Percentiles rank a stretch among this genome's conserved stretches.
Evolutionary conservation across 2,797 vertebrate species (phyloP).

Genomic region (Cottoperca gobio): DNA sequence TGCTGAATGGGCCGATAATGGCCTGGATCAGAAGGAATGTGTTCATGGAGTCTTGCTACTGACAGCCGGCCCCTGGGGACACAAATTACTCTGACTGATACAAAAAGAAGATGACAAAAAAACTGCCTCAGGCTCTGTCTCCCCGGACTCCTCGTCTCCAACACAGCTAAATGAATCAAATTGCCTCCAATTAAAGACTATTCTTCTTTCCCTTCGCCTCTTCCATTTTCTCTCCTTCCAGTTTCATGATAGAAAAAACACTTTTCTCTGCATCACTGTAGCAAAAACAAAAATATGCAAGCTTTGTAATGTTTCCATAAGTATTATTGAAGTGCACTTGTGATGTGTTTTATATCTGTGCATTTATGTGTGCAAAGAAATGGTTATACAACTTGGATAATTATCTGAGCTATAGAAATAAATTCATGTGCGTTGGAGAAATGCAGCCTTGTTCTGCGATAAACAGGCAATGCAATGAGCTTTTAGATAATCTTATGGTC

Average conservation of each 20-base stretch:
- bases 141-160: conserved; percentile 82
- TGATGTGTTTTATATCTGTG: conserved; percentile 24
- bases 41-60: conserved; percentile 82
- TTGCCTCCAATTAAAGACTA: conserved; percentile 83
- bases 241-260: conserved; percentile 57
- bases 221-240: conserved; percentile 50
- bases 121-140: conserved; percentile 73
- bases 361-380: conserved; percentile 15
- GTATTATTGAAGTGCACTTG: conserved; percentile 17
- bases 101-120: conserved; percentile 85
- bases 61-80: conserved; percentile 82
- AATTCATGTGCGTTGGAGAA: conserved; percentile 18
- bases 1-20: conserved; percentile 82
- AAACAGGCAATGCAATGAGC: background rate
- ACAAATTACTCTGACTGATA: conserved; percentile 82
- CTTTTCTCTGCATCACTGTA: conserved; percentile 36
- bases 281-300: conserved; percentile 31
- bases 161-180: conserved; percentile 81
- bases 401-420: conserved; percentile 11
- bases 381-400: conserved; percentile 6
- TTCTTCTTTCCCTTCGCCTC: conserved; percentile 63
- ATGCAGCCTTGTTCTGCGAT: conserved; percentile 24
- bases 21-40: conserved; percentile 82
- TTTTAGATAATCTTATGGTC: conserved; percentile 8
- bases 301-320: conserved; percentile 37